These are phyloP conservation scores for Aproaerema taeniolella DNA, from an alignment of 2,888 invertebrate species.

Conservation along the genomic window DNA sequence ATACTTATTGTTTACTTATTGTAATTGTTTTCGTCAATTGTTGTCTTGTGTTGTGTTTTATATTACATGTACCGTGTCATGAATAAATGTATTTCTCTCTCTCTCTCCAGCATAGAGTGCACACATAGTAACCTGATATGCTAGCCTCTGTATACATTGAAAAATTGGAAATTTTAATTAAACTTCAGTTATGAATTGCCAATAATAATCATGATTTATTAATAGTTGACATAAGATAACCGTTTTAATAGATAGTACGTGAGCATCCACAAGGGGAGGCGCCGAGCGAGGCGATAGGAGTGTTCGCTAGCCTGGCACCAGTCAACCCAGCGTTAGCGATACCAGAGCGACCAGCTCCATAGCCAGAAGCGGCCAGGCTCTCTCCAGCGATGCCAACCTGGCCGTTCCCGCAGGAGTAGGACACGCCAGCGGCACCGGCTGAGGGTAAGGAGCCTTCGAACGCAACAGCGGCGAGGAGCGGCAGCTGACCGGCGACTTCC, in stretches of 20 bases:
- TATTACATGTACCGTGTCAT: no score
- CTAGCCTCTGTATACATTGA: no score
- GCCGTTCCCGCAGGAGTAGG: constrained; percentile 27
- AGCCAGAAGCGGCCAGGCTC: constrained; percentile 2
- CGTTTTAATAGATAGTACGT: neutral
- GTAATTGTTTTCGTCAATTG: no score
- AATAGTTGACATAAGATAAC: neutral
- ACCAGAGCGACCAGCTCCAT: constrained; percentile 1
- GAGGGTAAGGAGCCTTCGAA: constrained; percentile 25
- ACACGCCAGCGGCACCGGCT: constrained; percentile 22
- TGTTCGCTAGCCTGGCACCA: neutral
- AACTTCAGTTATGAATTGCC: no score
- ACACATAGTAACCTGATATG: no score
- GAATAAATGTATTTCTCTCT: no score
- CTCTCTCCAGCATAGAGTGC: no score
- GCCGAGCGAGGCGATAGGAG: neutral
- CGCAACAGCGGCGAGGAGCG: constrained; percentile 26
- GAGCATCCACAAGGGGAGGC: neutral
- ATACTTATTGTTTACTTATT: no score
- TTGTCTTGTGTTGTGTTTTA: no score
- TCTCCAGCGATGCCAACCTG: constrained; percentile 19
- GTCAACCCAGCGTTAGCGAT: neutral
- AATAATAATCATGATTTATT: neutral
- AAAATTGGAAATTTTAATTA: no score
- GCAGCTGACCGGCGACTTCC: constrained; percentile 25